Conservation (phyloP, 2,888 invertebrate genomes). For the Hirtodrosophila trivittata region DNA sequence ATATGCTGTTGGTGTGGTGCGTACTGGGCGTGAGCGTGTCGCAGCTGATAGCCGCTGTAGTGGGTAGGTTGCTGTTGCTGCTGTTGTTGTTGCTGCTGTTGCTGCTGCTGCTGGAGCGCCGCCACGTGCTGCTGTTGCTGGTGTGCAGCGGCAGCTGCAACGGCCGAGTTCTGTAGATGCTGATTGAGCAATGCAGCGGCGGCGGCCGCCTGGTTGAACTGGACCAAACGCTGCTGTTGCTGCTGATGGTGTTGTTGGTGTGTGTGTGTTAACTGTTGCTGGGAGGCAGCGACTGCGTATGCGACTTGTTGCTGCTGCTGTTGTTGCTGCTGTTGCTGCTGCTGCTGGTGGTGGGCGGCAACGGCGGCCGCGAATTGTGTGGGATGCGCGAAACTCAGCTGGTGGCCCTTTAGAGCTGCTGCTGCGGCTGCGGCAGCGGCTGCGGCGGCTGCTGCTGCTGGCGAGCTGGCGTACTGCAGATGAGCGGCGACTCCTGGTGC, state of each 20-base stretch:
- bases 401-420: conserved; percentile 78
- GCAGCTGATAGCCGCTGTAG: conserved; percentile 77
- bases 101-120: conserved; percentile 76
- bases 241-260: conserved; percentile 71
- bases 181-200: conserved; percentile 80
- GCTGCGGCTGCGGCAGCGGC: conserved; percentile 74
- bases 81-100: conserved; percentile 78
- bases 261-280: conserved; percentile 82
- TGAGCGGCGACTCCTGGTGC: conserved; percentile 71
- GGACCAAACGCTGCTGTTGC: conserved; percentile 75
- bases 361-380: conserved; percentile 81
- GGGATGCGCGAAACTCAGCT: conserved; percentile 74
- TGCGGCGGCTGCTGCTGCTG: conserved; percentile 73
- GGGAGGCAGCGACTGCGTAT: conserved; percentile 56
- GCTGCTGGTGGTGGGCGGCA: conserved; percentile 75
- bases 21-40: conserved; percentile 72
- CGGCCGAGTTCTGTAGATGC: conserved; percentile 76
- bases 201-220: conserved; percentile 78
- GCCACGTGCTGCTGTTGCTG: conserved; percentile 77
- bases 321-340: conserved; percentile 56
- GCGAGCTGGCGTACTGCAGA: conserved; percentile 82
- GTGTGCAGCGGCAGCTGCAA: conserved; percentile 81
- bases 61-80: conserved; percentile 74
- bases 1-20: conserved; percentile 71
- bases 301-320: conserved; percentile 56